Conservation (phyloP, 2,888 invertebrate species). For the Neoitamus cyanurus region DNA sequence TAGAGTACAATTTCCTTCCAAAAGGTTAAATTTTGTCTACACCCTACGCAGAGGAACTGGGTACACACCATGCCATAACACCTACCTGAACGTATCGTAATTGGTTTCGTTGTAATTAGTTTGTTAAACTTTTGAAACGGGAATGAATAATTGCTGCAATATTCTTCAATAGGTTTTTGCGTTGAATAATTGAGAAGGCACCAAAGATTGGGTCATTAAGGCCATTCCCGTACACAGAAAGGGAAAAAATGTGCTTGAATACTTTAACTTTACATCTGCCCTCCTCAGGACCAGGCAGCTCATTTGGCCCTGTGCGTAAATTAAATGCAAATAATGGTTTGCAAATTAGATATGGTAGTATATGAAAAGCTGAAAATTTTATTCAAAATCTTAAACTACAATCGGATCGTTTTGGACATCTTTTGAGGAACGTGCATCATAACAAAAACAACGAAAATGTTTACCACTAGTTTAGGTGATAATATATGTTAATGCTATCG, state of each 20-base stretch:
- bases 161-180: not conserved
- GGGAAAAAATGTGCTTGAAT: not conserved
- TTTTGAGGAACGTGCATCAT: too few species aligned
- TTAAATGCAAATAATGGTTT: not conserved
- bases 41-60: not conserved
- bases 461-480: too few species aligned
- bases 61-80: not conserved
- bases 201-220: not conserved
- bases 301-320: not conserved
- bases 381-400: not conserved
- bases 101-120: not conserved
- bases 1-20: not conserved
- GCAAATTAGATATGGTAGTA: not conserved
- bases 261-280: not conserved
- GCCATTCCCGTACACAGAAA: not conserved
- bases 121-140: not conserved
- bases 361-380: not conserved
- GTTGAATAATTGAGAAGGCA: not conserved
- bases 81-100: not conserved
- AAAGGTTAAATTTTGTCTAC: not conserved
- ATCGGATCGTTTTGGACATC: too few species aligned
- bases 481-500: too few species aligned
- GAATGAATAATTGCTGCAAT: constrained; percentile 6
- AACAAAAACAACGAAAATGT: too few species aligned
- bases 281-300: not conserved